phyloP scores from a whole-genome alignment of 2,888 invertebrate genomes.

The Theristus sp. region DNA sequence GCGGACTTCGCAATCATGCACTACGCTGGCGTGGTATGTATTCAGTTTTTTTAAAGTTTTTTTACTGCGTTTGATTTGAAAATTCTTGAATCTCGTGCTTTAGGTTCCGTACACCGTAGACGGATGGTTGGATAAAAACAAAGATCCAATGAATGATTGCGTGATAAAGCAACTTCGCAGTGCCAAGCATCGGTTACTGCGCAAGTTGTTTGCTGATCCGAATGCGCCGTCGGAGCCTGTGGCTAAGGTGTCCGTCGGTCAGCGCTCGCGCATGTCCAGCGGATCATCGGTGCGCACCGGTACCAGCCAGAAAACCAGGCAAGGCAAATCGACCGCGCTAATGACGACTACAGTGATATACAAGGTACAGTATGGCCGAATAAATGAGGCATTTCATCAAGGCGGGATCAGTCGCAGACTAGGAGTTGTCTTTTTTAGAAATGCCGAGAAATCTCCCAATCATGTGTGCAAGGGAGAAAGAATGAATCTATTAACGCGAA shows the following conservation, averaged over 20 bases:
- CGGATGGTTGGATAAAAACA: slow-evolving; percentile 37
- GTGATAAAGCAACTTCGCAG: slow-evolving; percentile 25
- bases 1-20: slow-evolving; percentile 23
- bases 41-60: background rate
- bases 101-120: slow-evolving; percentile 33
- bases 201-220: slow-evolving; percentile 13
- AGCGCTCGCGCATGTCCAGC: background rate
- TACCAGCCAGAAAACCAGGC: background rate
- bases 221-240: too few relatives aligned
- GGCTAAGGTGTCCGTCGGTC: background rate
- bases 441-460: too few relatives aligned
- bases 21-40: slow-evolving; percentile 33
- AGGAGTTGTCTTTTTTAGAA: too few relatives aligned
- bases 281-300: background rate
- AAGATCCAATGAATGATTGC: slow-evolving; percentile 33
- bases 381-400: too few relatives aligned
- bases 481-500: too few relatives aligned
- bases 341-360: background rate
- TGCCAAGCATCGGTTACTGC: slow-evolving; percentile 17
- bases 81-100: background rate
- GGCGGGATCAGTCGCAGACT: too few relatives aligned
- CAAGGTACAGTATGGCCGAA: too few relatives aligned
- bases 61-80: background rate
- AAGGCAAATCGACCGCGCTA: background rate
- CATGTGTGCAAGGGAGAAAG: too few relatives aligned